A percentile compares a stretch with the other conserved stretches of the same genome.
Evolutionary conservation across 2,797 vertebrate species (phyloP).

Genomic region (Mus caroli): DNA sequence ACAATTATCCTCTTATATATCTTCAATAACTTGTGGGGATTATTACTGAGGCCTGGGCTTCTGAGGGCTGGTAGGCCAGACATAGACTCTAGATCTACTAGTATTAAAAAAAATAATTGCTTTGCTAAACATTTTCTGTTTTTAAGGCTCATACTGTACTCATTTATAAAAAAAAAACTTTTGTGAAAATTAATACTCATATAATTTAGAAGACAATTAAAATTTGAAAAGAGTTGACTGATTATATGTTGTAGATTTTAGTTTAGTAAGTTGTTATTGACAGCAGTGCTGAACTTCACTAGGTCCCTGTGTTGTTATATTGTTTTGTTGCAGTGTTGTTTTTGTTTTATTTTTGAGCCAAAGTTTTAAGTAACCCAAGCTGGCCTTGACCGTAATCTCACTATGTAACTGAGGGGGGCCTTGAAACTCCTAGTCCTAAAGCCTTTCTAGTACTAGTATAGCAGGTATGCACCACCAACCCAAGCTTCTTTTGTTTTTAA

Average conservation of each 20-base stretch:
- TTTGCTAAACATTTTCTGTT: conserved; percentile 19
- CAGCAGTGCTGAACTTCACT: neutral
- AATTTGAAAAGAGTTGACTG: neutral
- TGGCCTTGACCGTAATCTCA: neutral
- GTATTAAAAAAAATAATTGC: neutral
- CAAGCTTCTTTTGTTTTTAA: neutral
- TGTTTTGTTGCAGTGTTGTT: neutral
- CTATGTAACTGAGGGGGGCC: neutral
- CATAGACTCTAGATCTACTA: neutral
- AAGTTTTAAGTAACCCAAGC: neutral
- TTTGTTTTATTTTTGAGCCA: neutral
- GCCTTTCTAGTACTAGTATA: neutral
- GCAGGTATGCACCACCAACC: neutral
- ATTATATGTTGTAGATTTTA: neutral
- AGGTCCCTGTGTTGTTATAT: neutral
- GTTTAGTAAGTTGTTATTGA: neutral
- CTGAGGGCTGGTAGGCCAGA: neutral
- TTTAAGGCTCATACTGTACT: neutral
- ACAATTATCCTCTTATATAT: neutral
- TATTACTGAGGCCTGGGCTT: neutral
- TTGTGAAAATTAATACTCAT: neutral
- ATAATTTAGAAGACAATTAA: neutral
- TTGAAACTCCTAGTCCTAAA: neutral
- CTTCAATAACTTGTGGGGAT: neutral
- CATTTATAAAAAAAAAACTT: neutral